Evolutionary conservation across 1,140 invertebrate genomes (phyloP).

Genomic region (Triops cancriformis): DNA sequence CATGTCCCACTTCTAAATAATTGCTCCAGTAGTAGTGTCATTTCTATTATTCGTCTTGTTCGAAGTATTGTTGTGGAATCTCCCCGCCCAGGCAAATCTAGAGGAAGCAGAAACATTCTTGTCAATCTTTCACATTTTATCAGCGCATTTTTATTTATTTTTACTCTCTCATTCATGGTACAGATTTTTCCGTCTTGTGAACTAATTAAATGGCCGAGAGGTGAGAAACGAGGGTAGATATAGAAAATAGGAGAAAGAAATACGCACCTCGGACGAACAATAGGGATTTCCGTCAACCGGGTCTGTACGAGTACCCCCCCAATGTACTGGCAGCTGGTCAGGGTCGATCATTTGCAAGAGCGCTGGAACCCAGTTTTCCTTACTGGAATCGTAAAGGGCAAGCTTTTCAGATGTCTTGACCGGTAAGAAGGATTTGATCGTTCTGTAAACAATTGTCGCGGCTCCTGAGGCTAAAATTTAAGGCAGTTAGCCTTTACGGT

Average conservation of each 20-base stretch:
- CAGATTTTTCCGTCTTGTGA: background rate
- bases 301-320: constrained; percentile 40
- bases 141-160: too few species aligned
- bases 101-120: constrained; percentile 25
- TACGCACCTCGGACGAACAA: constrained; percentile 26
- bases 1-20: too few species aligned
- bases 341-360: constrained; percentile 62
- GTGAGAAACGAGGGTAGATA: too few species aligned
- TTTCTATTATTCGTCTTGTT: constrained; percentile 29
- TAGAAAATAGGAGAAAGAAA: too few species aligned
- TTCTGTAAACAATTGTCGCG: constrained; percentile 41
- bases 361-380: constrained; percentile 63
- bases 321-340: constrained; percentile 49
- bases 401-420: constrained; percentile 85
- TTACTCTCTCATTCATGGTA: too few species aligned
- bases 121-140: too few species aligned
- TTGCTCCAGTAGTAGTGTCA: too few species aligned
- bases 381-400: constrained; percentile 65
- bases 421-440: constrained; percentile 57
- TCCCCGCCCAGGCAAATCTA: constrained; percentile 66
- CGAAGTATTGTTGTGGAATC: constrained; percentile 62
- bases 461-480: constrained; percentile 37
- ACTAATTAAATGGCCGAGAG: background rate
- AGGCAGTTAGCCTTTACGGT: too few species aligned
- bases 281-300: constrained; percentile 35